Base-by-base conservation (phyloP, 2,888 invertebrate species). In the Leucophenga montana region DNA sequence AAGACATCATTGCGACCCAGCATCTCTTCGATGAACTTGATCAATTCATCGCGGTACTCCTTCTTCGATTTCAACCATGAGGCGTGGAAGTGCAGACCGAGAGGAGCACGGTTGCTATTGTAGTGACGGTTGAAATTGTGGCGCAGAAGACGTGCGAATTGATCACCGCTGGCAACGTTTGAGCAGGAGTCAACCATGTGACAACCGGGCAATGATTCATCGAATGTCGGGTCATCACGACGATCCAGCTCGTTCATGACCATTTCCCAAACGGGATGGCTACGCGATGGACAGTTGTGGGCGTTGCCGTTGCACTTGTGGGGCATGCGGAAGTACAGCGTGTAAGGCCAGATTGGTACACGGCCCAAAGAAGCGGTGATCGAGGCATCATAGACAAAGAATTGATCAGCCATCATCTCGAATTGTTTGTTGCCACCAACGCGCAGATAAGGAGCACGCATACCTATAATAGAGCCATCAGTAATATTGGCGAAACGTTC, bases 341-440 rank as follows among this genome's bases (percentile, higher is more conserved):
- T 98, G 90, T 98, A 98, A 0, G 98, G 98, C 98, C 98, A 98
- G 88, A 96, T 95, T 66, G 97, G 97, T 31, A 96, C 96, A 64
- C 96, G 94, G 46, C 94, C 92, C 68, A 96, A 90, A 0, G 96
- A 95, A 31, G 97, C 97, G 0, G 96, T 96, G 85, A 98, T 97
- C 13, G 97, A 97, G 27, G 97, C 96, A 87, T 98, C 98, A 88
- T 97, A 98, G 8, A 95, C 94, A 88, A 97, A 97, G 90, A 95
- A 96, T 87, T 97, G 95, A 89, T 97, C 96, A 68, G 95, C 93
- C 97, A 98, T 97, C 97, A 97, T 97, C 89, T 96, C 95, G 88
- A 97, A 98, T 90, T 97, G 97, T 83, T 94, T 96, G 91, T 97
- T 96, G 73, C 97, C 97, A 74, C 97, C 97, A 0, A 97, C 95